Conservation (phyloP, 2,113 vertebrate genomes). For the Protobothrops mucrosquamatus region DNA sequence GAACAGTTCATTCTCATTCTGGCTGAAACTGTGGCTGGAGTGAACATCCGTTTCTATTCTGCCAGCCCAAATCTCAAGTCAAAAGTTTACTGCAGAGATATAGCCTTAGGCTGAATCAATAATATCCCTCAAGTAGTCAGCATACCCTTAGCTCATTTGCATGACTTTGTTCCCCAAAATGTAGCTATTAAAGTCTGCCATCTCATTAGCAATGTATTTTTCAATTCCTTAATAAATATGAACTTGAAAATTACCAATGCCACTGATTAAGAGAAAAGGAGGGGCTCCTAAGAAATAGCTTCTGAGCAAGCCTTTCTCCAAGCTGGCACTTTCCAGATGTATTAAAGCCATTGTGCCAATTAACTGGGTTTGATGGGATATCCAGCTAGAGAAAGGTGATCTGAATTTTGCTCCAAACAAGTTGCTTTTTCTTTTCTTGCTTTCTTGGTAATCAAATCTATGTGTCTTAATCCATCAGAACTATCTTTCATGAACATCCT, state of each 20-base stretch:
- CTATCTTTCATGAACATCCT: neutral
- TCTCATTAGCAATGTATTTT: neutral
- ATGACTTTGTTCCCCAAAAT: neutral
- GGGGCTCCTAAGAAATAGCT: neutral
- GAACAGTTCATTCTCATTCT: conserved; percentile 33
- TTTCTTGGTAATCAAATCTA: neutral
- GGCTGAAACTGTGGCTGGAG: conserved; percentile 25
- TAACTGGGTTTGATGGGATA: neutral
- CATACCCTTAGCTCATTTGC: neutral
- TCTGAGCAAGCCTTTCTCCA: neutral
- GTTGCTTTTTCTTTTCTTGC: neutral
- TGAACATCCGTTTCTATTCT: neutral
- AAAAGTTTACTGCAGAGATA: neutral
- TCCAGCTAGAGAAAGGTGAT: neutral
- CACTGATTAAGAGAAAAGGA: neutral
- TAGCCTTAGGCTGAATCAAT: neutral
- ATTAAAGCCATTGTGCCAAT: neutral
- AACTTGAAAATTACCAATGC: neutral
- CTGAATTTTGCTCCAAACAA: neutral
- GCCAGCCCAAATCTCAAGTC: neutral
- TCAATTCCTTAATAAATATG: neutral
- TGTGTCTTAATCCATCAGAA: neutral
- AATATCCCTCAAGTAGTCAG: neutral
- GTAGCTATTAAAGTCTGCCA: neutral
- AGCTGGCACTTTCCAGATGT: neutral